Percentiles rank a stretch among this genome's conserved stretches.
Evolutionary conservation across 2,797 vertebrate species (phyloP).

Genomic region (Poeciliopsis gracilis): DNA sequence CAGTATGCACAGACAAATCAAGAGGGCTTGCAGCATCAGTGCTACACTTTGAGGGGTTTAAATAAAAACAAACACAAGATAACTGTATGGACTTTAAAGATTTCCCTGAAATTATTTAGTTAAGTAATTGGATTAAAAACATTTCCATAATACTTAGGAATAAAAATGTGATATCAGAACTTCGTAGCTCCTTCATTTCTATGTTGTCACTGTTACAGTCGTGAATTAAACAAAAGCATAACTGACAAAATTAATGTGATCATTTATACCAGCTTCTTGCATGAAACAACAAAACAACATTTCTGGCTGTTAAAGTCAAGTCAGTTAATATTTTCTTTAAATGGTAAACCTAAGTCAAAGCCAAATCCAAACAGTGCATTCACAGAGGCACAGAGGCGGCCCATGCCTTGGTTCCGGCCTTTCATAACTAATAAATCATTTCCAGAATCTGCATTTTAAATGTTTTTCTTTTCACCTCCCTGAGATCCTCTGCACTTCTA

Average conservation of each 20-base stretch:
- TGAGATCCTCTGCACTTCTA: slow-evolving; percentile 9
- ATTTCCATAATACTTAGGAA: not conserved
- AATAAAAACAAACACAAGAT: not conserved
- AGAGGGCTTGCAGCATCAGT: slow-evolving; percentile 40
- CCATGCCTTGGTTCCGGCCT: slow-evolving; percentile 22
- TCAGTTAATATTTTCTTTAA: slow-evolving; percentile 15
- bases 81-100: not conserved
- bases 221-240: not conserved
- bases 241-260: not conserved
- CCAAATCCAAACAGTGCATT: slow-evolving; percentile 9
- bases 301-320: not conserved
- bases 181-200: not conserved
- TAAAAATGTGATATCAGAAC: slow-evolving; percentile 1
- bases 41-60: slow-evolving; percentile 39
- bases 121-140: not conserved
- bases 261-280: not conserved
- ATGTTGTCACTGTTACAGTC: not conserved
- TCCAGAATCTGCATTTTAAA: slow-evolving; percentile 24
- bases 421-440: slow-evolving; percentile 49
- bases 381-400: not conserved
- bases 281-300: not conserved
- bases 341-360: not conserved
- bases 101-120: not conserved
- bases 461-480: slow-evolving; percentile 21
- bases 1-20: slow-evolving; percentile 39